Base-by-base conservation (phyloP, 2,888 invertebrate species). In the Chromoteleia sp. region DNA sequence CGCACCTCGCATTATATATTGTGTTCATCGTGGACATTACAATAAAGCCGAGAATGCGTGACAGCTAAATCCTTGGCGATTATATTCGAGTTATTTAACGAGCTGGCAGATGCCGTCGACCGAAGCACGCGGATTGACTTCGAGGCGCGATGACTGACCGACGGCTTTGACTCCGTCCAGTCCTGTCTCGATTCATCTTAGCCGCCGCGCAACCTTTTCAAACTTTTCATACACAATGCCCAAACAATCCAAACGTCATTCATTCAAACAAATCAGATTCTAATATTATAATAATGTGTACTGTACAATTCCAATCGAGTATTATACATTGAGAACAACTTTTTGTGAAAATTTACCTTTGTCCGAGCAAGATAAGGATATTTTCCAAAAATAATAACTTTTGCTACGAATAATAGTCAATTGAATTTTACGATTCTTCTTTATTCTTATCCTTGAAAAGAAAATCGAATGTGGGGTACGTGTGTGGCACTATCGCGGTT, bases 31-130 rank as follows among this genome's bases (percentile, higher is more conserved):
- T 67, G 56, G 36, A 56, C 74, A 48, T 79, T 74, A 68, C 82
- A 83, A 81, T 76, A 79, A 81, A 80, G 78, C 75, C 76, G 74
- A 70, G 81, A 84, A 83, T 82, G 85, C 82, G 83, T 83, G 84
- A 83, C 83, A 83, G 81, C 83, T 85, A 85, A 86, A 85, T 85
- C 81, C 81, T 84, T 84, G 71, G 82, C 84, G 83, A 84, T 85
- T 84, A 52, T 78, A 61, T 67, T 84, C 81, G 83, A 84, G 84
- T 85, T 84, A 84, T 84, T 83, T 82, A 84, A 84, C 85, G 59
- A 68, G 52, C 61, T 76, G 83, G 74, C 84, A 84, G 83, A 81
- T 77, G 84, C 74, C 75, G 59, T 67, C 75, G 75, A 75, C 70
- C 77, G 70, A 67, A 50, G 61, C 59, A 36, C 73, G 73, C 73